These are phyloP conservation scores for Scomber colias DNA, from an alignment of 2,113 vertebrate genomes.

Conservation along the genomic window DNA sequence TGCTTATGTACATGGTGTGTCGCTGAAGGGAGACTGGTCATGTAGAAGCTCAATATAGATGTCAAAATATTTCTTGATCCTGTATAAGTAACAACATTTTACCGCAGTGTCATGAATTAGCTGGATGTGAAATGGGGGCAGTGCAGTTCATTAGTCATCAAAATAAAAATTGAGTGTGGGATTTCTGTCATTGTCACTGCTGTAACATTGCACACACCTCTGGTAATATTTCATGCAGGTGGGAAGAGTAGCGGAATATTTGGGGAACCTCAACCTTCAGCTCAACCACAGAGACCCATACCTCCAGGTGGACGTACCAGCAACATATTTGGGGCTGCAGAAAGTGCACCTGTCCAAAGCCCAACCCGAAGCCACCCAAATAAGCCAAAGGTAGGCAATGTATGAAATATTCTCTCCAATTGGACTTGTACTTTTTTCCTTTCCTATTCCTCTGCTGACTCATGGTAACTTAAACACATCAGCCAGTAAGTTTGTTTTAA, in stretches of 20 bases:
- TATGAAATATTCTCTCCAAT: neutral
- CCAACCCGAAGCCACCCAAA: constrained; percentile 88
- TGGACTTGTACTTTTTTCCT: neutral
- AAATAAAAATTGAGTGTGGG: neutral
- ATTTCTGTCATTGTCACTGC: neutral
- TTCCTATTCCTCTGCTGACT: neutral
- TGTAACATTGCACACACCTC: neutral
- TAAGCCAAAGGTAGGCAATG: constrained; percentile 92
- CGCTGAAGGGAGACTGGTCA: neutral
- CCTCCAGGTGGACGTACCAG: constrained; percentile 87
- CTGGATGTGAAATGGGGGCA: neutral
- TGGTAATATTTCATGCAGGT: constrained; percentile 69
- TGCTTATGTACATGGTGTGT: neutral
- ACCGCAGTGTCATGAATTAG: neutral
- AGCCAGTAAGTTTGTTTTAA: neutral
- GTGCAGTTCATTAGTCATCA: neutral
- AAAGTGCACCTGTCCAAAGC: constrained; percentile 68
- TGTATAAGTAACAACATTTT: neutral
- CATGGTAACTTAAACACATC: neutral
- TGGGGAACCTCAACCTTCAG: constrained; percentile 81
- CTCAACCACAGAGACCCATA: constrained; percentile 80
- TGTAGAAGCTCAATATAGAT: neutral
- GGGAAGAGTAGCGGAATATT: constrained; percentile 93
- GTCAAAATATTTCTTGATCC: neutral
- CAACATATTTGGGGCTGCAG: constrained; percentile 88